phyloP scores from a whole-genome alignment of 2,888 invertebrate species.

The Entomobrya multifasciata region DNA sequence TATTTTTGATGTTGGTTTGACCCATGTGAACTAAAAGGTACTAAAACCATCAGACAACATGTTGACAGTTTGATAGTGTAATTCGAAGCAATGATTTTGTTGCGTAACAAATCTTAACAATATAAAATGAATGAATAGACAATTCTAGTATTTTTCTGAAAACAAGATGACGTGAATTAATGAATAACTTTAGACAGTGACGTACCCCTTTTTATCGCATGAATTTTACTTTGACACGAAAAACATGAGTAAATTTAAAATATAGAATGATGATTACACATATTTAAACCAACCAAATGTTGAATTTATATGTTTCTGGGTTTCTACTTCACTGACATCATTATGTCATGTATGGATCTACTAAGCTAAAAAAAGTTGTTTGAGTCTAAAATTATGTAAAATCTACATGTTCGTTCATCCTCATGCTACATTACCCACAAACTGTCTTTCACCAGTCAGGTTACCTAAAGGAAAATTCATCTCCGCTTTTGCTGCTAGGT shows the following conservation, averaged over 20 bases:
- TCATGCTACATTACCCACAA: background rate
- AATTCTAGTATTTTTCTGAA: background rate
- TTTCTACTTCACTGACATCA: slow-evolving; percentile 29
- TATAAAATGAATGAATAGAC: background rate
- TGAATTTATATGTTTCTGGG: slow-evolving; percentile 18
- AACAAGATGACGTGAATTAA: background rate
- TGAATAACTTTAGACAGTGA: background rate
- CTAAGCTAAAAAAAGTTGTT: background rate
- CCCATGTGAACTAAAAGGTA: too few relatives aligned
- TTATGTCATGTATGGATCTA: slow-evolving; percentile 48
- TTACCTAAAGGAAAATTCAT: too few relatives aligned
- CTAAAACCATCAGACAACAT: too few relatives aligned
- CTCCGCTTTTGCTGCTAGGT: too few relatives aligned
- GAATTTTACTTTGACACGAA: background rate
- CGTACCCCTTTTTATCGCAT: background rate
- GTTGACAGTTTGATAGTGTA: too few relatives aligned
- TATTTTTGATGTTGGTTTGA: too few relatives aligned
- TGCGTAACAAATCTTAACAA: too few relatives aligned
- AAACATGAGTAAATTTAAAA: background rate
- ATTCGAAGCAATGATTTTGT: too few relatives aligned
- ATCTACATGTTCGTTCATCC: background rate
- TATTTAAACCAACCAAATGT: background rate
- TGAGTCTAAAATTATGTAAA: background rate
- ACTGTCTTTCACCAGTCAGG: background rate
- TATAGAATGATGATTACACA: background rate